Base-by-base conservation (phyloP, 2,797 vertebrate genomes). In the Lepus townsendii region DNA sequence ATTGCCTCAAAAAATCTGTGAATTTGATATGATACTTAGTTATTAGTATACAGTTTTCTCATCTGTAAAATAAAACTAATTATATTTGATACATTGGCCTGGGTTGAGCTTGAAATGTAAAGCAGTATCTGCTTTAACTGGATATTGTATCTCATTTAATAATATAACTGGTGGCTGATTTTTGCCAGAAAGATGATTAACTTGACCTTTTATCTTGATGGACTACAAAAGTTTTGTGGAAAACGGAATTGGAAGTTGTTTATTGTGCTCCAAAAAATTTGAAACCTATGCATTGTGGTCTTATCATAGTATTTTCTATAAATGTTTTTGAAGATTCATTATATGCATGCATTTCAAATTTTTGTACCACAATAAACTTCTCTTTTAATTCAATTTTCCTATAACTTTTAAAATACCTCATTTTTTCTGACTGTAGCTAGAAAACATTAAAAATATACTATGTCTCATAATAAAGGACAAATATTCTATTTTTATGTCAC, bases 381-480 rank as follows among this genome's bases (percentile, higher is more conserved):
- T 57, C 17, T 57, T 47, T 57, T 57, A 57, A 57, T 57, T 57
- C 19, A 5, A 20, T 57, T 57, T 57, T 57, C 19, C 54, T 16
- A 57, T 16, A 20, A 57, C 54, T 57, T 57, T 57, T 57, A 57
- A 57, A 16, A 57, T 57, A 57, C 54, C 13, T 57, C 54, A 57
- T 69, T 83, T 93, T 78, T 78, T 79, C 42, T 71, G 32, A 47
- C 17, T 63, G 54, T 77, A 62, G 35, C 50, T 85, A 35, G 52
- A 5, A 57, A 57, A 57, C 54, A 54, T 72, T 63, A 50, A 66
- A 83, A 57, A 82, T 32, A 78, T 38, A 83, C 26, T 63, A 19
- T 80, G 3, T 92, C 88, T 96, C 35, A 87, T 66, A 92, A 50
- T 42, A 84, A 65, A 52, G 60, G 11, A 68, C 65, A 68, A 69